A percentile compares a stretch with the other conserved stretches of the same genome.
Conservation (phyloP, 2,888 invertebrate genomes). For the Acheta domesticus region DNA sequence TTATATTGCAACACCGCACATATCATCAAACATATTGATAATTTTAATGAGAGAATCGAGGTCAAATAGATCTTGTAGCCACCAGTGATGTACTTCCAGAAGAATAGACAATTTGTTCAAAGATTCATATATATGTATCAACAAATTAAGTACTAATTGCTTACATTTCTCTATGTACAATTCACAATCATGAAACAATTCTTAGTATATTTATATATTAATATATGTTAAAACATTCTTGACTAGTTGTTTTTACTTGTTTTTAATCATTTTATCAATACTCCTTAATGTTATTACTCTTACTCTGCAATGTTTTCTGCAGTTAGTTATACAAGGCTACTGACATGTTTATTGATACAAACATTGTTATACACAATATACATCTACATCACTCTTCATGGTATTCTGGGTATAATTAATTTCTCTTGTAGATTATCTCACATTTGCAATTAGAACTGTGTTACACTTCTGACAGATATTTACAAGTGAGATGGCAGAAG, state of each 20-base stretch:
- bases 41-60: background rate
- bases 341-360: conserved; percentile 5
- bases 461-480: background rate
- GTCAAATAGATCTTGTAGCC: background rate
- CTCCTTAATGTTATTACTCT: background rate
- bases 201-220: background rate
- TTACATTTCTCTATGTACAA: conserved; percentile 18
- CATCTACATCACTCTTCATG: conserved; percentile 1
- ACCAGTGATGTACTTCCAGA: conserved; percentile 1
- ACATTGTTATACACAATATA: conserved; percentile 11
- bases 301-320: background rate
- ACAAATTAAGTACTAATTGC: background rate
- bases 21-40: background rate
- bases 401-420: background rate
- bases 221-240: conserved; percentile 18
- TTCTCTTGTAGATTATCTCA: background rate
- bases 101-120: conserved; percentile 18
- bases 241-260: conserved; percentile 10
- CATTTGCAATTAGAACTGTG: background rate
- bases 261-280: background rate
- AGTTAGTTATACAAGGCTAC: conserved; percentile 10
- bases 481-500: background rate
- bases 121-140: conserved; percentile 18
- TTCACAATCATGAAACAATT: conserved; percentile 18
- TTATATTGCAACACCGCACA: background rate